Evolutionary conservation across 1,140 invertebrate species (phyloP), one percentile per base, ranked within the genome.

Genomic region (Euura saliciscinereae): DNA sequence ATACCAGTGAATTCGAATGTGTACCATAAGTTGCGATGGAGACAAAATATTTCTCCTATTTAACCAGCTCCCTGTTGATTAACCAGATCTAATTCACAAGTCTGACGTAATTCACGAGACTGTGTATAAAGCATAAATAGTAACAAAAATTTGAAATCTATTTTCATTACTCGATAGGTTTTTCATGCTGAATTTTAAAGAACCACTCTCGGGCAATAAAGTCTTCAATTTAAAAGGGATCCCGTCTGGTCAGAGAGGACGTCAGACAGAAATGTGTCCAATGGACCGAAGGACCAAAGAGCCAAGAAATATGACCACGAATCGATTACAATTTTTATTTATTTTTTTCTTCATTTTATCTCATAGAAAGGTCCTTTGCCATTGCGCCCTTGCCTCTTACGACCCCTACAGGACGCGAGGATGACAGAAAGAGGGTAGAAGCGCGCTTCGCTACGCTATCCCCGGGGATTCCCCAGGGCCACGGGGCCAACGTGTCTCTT

Each of bases 401-500:
- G 51, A 59, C 51, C 6, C 51, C 51, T 28, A 28, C 28, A 8
- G 51, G 6, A 59, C 10, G n/a, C 7, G 46, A n/a, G n/a, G 28
- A 28, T 7, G 46, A 8, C 46, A n/a, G n/a, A 51, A 51, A 59
- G 13, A n/a, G 51, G 51, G 51, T n/a, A 59, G 51, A n/a, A 59
- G 51, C 51, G 51, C 8, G 51, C 8, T n/a, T 59, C 51, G 13
- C 51, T 8, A n/a, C 51, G 13, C 13, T n/a, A 59, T 59, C 51
- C 51, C 51, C 51, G 51, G 51, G 51, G 51, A 59, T 4, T 59
- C 51, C 51, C 51, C 51, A 59, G 51, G 51, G 51, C 51, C 51
- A 59, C 51, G 51, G 51, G 51, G 51, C 51, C 51, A 59, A 59
- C 51, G 51, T 59, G 51, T 59, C 51, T 59, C 6, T 59, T 59